Conservation (phyloP, 2,888 invertebrate genomes). For the Rhopalosiphum nymphaeae region DNA sequence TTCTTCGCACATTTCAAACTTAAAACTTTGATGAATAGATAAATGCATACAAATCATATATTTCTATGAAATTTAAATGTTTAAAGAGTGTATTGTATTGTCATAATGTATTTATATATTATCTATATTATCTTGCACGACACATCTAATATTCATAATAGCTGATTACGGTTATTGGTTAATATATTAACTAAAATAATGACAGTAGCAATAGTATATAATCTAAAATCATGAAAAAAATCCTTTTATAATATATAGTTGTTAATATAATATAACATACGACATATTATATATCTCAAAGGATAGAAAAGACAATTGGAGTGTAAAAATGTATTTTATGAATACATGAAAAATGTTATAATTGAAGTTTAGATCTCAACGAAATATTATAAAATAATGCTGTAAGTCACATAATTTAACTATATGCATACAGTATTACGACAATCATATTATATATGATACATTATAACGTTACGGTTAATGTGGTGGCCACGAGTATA, state of each 20-base stretch:
- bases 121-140: background rate
- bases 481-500: background rate
- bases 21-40: too few species aligned
- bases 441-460: background rate
- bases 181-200: background rate
- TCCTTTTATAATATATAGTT: too few species aligned
- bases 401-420: background rate
- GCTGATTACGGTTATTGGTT: background rate
- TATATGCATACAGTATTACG: background rate
- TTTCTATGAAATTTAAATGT: conserved; percentile 1
- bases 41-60: too few species aligned
- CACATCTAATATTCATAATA: background rate
- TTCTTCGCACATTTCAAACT: too few species aligned
- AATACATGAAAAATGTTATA: background rate
- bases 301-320: background rate
- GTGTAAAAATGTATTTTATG: background rate
- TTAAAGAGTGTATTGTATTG: background rate
- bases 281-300: background rate
- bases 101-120: background rate
- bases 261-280: background rate
- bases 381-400: background rate
- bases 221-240: too few species aligned
- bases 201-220: background rate
- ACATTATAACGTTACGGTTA: background rate
- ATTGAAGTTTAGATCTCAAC: background rate